phyloP scores from a whole-genome alignment of 2,797 vertebrate genomes.

The Poecile montanus region DNA sequence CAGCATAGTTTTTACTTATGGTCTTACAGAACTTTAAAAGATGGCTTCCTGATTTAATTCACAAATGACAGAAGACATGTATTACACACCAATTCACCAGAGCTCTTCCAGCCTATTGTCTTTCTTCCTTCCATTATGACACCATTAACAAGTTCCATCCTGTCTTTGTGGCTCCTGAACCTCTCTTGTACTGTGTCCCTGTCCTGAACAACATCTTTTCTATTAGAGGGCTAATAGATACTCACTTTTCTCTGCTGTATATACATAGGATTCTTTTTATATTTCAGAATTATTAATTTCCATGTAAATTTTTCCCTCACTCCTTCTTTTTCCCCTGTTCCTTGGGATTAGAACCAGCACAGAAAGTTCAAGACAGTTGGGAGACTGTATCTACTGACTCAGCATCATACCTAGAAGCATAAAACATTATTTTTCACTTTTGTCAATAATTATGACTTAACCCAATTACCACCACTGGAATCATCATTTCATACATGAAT shows the following conservation, averaged over 20 bases:
- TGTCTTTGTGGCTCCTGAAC: not conserved
- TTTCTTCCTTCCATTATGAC: not conserved
- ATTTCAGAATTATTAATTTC: not conserved
- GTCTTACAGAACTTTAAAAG: not conserved
- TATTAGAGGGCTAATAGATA: not conserved
- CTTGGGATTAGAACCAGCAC: not conserved
- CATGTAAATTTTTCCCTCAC: not conserved
- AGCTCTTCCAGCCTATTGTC: not conserved
- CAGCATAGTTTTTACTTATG: not conserved
- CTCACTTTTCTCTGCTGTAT: not conserved
- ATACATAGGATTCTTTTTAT: not conserved
- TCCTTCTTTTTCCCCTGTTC: not conserved
- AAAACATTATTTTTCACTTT: not conserved
- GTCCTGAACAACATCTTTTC: not conserved
- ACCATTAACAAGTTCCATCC: not conserved
- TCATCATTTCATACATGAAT: not conserved
- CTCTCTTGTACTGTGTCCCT: not conserved
- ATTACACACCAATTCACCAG: not conserved
- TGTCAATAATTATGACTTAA: not conserved
- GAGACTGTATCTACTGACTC: not conserved
- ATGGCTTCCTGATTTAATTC: not conserved
- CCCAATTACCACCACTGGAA: not conserved
- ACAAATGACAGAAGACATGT: not conserved
- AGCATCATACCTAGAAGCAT: not conserved
- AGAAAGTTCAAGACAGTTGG: not conserved